Base-by-base conservation (phyloP, 1,140 invertebrate genomes). In the Magallana ariakensis region DNA sequence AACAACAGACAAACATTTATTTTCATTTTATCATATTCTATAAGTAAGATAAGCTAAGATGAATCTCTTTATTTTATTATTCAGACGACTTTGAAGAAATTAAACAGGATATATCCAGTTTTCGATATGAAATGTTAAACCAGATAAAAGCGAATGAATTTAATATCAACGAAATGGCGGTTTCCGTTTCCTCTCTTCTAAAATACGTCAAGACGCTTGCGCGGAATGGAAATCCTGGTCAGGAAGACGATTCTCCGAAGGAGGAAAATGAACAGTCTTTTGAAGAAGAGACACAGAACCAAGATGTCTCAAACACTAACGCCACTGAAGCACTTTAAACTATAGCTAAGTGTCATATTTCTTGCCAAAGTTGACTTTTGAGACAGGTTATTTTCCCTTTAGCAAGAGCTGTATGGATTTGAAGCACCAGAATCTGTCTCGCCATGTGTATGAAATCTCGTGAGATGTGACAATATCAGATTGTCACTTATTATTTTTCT, bases 41-140 rank as follows among this genome's bases (percentile, higher is more conserved):
- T 46, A 4, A 46, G 33, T 46, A 46, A 5, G 5, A 46, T 2
- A 46, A 46, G 33, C 33, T 46, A 46, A 46, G 5, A 46, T 80
- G 22, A 19, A 19, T 58, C 62, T 58, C 62, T n/a, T 80, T 57
- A 75, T 85, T 85, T 58, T 87, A 9, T 81, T 60, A 84, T 89
- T 6, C 83, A 93, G 93, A 93, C 85, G 92, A 93, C 84, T 93
- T 94, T 85, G 93, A 94, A 75, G 93, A 94, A 87, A 93, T 94
- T 22, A 94, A 94, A 86, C 93, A 94, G 60, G 93, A 94, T 66
- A 91, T 94, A 54, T 93, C 92, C 0, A 94, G 93, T 87, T 94
- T 94, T 89, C 90, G 93, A 16, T 94, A 93, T 81, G 93, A 94
- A 84, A 92, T 93, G 85, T 80, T 94, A 46, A 94, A 92, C 81